Base-by-base conservation (phyloP, 2,888 invertebrate genomes). In the Trisateles emortualis region DNA sequence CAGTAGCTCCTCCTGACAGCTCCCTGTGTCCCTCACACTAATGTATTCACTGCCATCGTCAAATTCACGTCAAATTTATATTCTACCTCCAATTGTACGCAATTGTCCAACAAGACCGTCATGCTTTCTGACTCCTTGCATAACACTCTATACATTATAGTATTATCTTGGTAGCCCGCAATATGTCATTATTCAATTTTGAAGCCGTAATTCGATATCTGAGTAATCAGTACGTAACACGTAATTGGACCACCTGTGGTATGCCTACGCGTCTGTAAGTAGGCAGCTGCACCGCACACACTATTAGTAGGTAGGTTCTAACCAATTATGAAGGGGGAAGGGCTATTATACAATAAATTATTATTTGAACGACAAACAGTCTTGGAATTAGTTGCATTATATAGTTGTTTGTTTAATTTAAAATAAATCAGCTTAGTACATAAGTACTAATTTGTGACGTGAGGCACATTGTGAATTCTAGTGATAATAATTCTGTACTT, bases 111-210 rank as follows among this genome's bases (percentile, higher is more conserved):
- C n/a, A n/a, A n/a, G n/a, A n/a, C n/a, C 49, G 66, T 56, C 50
- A 68, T 68, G 68, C 74, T 72, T 72, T 74, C 71, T 68, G 55
- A 54, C 35, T 57, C 22, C 38, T 74, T 74, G 46, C 55, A 38
- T 45, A 56, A 60, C 52, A 58, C 49, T 29, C 8, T 30, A 29
- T 19, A 32, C 54, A 63, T n/a, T n/a, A n/a, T n/a, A n/a, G n/a
- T 32, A 49, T 50, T 52, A 70, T 51, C 43, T 51, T 52, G 43
- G 41, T 54, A 16, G 17, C 13, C 16, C 14, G 17, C 17, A 44
- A 45, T 33, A 42, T 41, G 40, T 60, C 42, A 56, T 60, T 56
- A 59, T 59, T 59, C 42, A 55, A 63, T 63, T 60, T 41, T 22
- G 36, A 38, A 26, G 39, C 13, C 22, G 47, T 39, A 53, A 53